Evolutionary conservation across 2,113 vertebrate species (phyloP).

Genomic region (Tetrao urogallus): DNA sequence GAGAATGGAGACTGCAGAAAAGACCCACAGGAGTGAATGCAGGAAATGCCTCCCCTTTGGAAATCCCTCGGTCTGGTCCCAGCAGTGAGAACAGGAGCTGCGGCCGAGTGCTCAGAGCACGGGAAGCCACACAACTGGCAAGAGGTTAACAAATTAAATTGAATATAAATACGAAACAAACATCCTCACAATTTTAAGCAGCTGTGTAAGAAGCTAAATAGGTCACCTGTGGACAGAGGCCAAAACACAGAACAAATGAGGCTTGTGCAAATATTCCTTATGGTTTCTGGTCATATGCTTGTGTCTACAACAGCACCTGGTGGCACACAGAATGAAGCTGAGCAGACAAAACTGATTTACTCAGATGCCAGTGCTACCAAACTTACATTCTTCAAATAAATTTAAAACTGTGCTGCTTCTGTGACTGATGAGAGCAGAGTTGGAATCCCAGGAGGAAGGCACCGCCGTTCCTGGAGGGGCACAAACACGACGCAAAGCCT

Average conservation of each 20-base stretch:
- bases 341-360: not conserved
- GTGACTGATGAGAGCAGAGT: not conserved
- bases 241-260: not conserved
- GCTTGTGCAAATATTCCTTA: not conserved
- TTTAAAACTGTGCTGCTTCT: rapidly evolving
- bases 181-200: not conserved
- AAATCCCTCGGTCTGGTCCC: not conserved
- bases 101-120: not conserved
- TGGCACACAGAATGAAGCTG: not conserved
- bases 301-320: not conserved
- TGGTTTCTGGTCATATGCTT: rapidly evolving
- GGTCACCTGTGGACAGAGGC: not conserved
- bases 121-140: not conserved
- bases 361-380: not conserved
- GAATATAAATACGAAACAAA: not conserved
- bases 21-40: not conserved
- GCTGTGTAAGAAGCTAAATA: not conserved
- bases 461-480: not conserved
- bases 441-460: rapidly evolving
- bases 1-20: not conserved
- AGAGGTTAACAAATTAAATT: not conserved
- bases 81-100: not conserved
- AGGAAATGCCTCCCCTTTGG: not conserved
- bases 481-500: rapidly evolving
- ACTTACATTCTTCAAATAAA: not conserved